Percentiles rank a stretch among this genome's conserved stretches.
Evolutionary conservation across 2,113 vertebrate species (phyloP).

Genomic region (Pluvialis apricaria): DNA sequence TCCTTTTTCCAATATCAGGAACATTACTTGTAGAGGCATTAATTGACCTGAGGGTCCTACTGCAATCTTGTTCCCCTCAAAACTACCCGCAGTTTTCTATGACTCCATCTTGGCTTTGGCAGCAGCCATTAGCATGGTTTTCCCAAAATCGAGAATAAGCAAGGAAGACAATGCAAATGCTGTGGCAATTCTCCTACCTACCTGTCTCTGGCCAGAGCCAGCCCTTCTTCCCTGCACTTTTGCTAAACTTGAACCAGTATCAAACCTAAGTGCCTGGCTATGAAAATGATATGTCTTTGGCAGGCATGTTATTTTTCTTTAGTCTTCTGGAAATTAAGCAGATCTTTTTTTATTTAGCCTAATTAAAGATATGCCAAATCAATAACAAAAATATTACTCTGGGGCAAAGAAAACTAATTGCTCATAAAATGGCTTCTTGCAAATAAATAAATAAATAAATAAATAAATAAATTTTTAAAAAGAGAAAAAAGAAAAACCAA

Average conservation of each 20-base stretch:
- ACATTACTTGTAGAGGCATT: neutral
- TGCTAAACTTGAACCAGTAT: neutral
- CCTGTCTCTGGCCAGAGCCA: neutral
- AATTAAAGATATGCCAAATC: neutral
- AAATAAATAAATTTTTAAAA: neutral
- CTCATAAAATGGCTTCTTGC: neutral
- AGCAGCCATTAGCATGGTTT: accelerated
- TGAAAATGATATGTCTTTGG: neutral
- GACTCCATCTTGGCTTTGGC: neutral
- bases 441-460: neutral
- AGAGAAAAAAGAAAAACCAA: neutral
- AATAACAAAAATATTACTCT: neutral
- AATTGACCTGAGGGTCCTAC: neutral
- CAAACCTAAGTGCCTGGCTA: neutral
- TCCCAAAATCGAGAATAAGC: neutral
- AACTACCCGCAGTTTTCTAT: neutral
- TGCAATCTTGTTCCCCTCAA: neutral
- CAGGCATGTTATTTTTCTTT: neutral
- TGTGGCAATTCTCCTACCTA: neutral
- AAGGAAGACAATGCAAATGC: neutral
- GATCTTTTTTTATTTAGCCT: neutral
- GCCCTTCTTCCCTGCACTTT: neutral
- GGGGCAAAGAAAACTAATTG: neutral
- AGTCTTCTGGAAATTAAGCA: neutral
- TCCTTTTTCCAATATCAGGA: neutral